Conservation (phyloP, 2,113 vertebrate genomes). For the Cisticola juncidis region DNA sequence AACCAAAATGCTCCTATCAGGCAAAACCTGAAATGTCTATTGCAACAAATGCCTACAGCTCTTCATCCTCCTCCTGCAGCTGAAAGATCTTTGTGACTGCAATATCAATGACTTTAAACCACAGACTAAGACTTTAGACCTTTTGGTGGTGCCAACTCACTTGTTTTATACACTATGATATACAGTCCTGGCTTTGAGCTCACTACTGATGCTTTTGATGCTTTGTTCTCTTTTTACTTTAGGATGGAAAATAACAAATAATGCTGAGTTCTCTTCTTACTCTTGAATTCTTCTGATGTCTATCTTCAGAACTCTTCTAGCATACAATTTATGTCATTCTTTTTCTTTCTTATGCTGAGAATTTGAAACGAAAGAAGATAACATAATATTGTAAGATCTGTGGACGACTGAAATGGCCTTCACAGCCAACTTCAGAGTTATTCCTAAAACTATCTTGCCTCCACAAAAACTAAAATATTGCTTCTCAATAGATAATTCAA, state of each 20-base stretch:
- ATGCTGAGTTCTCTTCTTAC: constrained; percentile 15
- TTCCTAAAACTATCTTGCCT: constrained; percentile 24
- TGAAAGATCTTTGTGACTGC: constrained; percentile 3
- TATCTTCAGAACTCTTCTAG: constrained; percentile 53
- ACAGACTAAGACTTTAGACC: constrained; percentile 28
- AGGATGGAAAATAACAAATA: constrained; percentile 49
- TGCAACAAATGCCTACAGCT: not conserved
- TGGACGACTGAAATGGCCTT: constrained; percentile 17
- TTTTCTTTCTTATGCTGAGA: constrained; percentile 28
- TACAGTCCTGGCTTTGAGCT: constrained; percentile 13
- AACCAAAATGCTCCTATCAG: not conserved
- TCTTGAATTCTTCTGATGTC: constrained; percentile 51
- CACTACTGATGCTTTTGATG: constrained; percentile 32
- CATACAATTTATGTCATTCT: constrained; percentile 43
- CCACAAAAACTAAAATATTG: constrained; percentile 17
- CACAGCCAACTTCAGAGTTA: not conserved
- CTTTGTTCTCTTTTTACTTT: constrained; percentile 46
- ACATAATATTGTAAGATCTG: constrained; percentile 45
- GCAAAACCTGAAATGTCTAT: not conserved
- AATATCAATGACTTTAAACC: constrained; percentile 13
- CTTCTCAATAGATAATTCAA: constrained; percentile 35
- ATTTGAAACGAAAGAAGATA: constrained; percentile 31
- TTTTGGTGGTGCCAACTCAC: not conserved
- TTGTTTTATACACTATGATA: constrained; percentile 17
- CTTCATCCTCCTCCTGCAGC: not conserved